phyloP scores from a whole-genome alignment of 2,113 vertebrate species.

The Hippolais icterina region DNA sequence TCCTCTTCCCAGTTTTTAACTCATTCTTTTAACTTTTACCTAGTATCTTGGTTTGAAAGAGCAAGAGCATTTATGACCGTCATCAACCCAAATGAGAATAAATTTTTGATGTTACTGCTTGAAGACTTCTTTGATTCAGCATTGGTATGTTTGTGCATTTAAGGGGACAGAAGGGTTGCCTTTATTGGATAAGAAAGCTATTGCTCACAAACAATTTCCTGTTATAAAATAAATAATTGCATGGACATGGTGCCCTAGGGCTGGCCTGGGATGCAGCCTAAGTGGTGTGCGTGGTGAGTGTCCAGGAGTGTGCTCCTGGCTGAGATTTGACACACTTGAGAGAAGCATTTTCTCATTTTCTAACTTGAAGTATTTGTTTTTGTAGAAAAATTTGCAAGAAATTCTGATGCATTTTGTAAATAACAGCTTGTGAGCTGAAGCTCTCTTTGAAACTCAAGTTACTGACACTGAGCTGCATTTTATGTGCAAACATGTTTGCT shows the following conservation, averaged over 20 bases:
- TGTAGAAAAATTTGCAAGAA: not conserved
- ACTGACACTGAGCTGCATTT: not conserved
- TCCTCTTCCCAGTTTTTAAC: not conserved
- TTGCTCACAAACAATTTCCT: not conserved
- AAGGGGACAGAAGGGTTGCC: not conserved
- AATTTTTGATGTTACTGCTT: slow-evolving; percentile 30
- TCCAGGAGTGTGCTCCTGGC: not conserved
- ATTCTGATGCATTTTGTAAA: not conserved
- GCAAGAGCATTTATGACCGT: slow-evolving; percentile 50
- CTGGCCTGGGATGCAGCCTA: rapidly evolving
- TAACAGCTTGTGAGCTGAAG: not conserved
- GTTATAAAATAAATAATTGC: not conserved
- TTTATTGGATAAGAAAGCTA: not conserved
- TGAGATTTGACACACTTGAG: not conserved
- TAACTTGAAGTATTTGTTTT: not conserved
- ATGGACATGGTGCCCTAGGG: not conserved
- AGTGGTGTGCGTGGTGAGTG: not conserved
- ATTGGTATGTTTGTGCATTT: slow-evolving; percentile 68
- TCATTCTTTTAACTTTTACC: slow-evolving; percentile 60
- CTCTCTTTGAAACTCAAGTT: not conserved
- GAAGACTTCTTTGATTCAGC: slow-evolving; percentile 79
- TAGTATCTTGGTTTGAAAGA: slow-evolving; percentile 83
- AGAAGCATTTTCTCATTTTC: not conserved
- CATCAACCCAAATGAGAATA: not conserved
- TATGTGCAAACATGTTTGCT: rapidly evolving